Evolutionary conservation across 2,888 invertebrate genomes (phyloP).

Genomic region (Thereva nobilitata): DNA sequence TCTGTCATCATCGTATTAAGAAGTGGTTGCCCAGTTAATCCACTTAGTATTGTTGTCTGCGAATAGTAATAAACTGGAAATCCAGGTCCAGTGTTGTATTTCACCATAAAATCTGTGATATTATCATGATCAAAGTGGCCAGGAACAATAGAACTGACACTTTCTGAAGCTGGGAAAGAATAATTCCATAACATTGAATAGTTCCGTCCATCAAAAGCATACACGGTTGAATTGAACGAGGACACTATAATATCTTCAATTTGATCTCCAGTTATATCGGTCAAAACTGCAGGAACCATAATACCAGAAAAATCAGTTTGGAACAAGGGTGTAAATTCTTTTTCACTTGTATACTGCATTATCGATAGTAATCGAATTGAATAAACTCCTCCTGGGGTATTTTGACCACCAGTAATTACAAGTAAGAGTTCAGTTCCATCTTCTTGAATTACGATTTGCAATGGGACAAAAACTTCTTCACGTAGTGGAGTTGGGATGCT

Average conservation of each 20-base stretch:
- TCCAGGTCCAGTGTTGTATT: slow-evolving; percentile 68
- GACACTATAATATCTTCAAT: slow-evolving; percentile 74
- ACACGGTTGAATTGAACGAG: slow-evolving; percentile 71
- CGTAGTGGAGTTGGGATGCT: slow-evolving; percentile 67
- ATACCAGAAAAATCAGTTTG: slow-evolving; percentile 68
- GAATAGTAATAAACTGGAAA: slow-evolving; percentile 77
- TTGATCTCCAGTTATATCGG: slow-evolving; percentile 73
- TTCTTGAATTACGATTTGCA: slow-evolving; percentile 66
- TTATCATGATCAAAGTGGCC: slow-evolving; percentile 78
- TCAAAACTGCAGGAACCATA: slow-evolving; percentile 68
- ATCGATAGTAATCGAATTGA: slow-evolving; percentile 63
- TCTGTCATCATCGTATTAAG: slow-evolving; percentile 56
- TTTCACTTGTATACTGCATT: slow-evolving; percentile 59
- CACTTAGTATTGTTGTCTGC: slow-evolving; percentile 58
- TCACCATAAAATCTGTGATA: slow-evolving; percentile 77
- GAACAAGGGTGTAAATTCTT: slow-evolving; percentile 63
- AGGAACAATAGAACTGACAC: slow-evolving; percentile 75
- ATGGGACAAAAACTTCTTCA: slow-evolving; percentile 73
- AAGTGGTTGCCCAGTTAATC: slow-evolving; percentile 52
- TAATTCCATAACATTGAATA: slow-evolving; percentile 74
- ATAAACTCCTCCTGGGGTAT: slow-evolving; percentile 72
- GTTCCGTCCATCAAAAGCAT: slow-evolving; percentile 72
- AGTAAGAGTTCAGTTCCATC: slow-evolving; percentile 68
- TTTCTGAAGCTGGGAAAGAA: slow-evolving; percentile 67
- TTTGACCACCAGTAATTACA: slow-evolving; percentile 75